phyloP scores from a whole-genome alignment of 1,140 invertebrate genomes.

The Littorina saxatilis region DNA sequence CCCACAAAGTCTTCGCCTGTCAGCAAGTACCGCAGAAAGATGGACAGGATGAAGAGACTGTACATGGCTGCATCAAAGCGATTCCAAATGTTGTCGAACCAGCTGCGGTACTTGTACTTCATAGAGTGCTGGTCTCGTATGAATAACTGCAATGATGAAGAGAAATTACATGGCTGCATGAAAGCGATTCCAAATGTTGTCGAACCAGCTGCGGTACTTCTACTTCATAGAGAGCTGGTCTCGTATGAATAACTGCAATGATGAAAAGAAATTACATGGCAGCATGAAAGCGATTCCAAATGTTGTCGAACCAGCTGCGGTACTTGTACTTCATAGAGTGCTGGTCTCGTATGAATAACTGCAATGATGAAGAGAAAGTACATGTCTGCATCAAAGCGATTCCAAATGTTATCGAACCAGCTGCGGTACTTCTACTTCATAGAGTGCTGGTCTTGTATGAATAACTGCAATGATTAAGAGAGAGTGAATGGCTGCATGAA shows the following conservation, averaged over 20 bases:
- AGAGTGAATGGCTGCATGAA: too few species aligned
- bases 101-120: conserved; percentile 63
- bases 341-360: conserved; percentile 62
- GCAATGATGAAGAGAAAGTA: conserved; percentile 53
- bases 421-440: conserved; percentile 61
- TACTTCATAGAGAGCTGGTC: conserved; percentile 61
- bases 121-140: conserved; percentile 60
- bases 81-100: conserved; percentile 70
- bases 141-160: conserved; percentile 53
- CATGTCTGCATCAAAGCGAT: conserved; percentile 69
- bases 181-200: conserved; percentile 70
- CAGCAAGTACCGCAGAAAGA: conserved; percentile 64
- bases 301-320: conserved; percentile 61
- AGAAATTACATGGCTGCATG: conserved; percentile 68
- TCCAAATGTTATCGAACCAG: conserved; percentile 70
- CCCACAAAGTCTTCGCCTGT: conserved; percentile 50
- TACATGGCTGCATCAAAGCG: conserved; percentile 70
- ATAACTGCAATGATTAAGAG: conserved; percentile 53
- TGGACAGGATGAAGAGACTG: conserved; percentile 60
- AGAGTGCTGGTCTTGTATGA: conserved; percentile 59
- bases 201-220: conserved; percentile 67
- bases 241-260: conserved; percentile 56
- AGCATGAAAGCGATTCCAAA: conserved; percentile 73
- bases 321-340: conserved; percentile 63
- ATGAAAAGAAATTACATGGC: conserved; percentile 59